Percentiles rank a stretch among this genome's conserved stretches.
Conservation (phyloP, 2,113 vertebrate genomes). For the Gobius niger region DNA sequence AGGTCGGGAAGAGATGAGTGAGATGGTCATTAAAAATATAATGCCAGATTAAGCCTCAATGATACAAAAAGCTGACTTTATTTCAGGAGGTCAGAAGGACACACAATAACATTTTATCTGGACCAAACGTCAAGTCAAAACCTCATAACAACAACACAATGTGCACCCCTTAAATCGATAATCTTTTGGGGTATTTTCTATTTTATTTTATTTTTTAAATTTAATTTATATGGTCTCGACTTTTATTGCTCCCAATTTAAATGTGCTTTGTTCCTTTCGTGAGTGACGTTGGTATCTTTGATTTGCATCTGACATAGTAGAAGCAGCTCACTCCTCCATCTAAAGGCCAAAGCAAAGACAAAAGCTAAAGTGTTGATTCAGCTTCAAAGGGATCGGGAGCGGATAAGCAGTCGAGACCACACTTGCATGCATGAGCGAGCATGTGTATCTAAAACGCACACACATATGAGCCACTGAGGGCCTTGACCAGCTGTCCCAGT, state of each 20-base stretch:
- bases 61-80: slow-evolving; percentile 27
- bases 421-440: slow-evolving; percentile 25
- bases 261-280: neutral
- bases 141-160: no score
- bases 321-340: slow-evolving; percentile 36
- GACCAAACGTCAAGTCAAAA: no score
- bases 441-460: slow-evolving; percentile 33
- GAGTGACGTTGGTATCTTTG: neutral
- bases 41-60: slow-evolving; percentile 30
- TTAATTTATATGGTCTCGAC: no score
- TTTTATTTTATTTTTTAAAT: no score
- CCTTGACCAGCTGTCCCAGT: slow-evolving; percentile 68
- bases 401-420: slow-evolving; percentile 55
- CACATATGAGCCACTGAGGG: slow-evolving; percentile 43
- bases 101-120: neutral
- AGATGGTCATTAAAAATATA: slow-evolving; percentile 54
- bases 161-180: no score
- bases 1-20: slow-evolving; percentile 25
- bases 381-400: slow-evolving; percentile 60
- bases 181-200: no score
- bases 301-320: neutral
- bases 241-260: no score
- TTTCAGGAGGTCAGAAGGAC: slow-evolving; percentile 19
- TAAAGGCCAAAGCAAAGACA: slow-evolving; percentile 54
- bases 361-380: slow-evolving; percentile 69